These are phyloP conservation scores for Drosophila persimilis DNA, from an alignment of 1,140 invertebrate species.

Conservation along the genomic window DNA sequence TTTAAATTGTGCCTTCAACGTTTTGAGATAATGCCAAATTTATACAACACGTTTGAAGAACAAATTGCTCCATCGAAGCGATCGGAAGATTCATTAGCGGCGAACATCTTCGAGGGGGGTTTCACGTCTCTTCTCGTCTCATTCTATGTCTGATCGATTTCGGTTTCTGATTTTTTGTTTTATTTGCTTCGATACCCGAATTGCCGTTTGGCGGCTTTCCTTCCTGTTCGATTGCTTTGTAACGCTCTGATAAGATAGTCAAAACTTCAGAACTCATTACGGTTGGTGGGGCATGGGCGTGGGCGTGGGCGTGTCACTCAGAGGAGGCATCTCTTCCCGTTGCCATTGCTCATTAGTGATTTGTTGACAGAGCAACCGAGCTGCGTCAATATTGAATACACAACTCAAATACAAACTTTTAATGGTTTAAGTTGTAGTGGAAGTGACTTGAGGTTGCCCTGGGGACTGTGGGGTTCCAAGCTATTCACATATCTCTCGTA, in stretches of 20 bases:
- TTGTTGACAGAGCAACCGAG: conserved; percentile 37
- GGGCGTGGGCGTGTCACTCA: neutral
- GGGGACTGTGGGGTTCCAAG: neutral
- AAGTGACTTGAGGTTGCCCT: conserved; percentile 1
- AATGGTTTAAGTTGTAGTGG: conserved; percentile 21
- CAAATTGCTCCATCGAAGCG: conserved; percentile 10
- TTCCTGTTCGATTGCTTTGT: conserved; percentile 3
- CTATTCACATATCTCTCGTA: too few species aligned
- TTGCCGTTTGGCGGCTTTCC: conserved; percentile 1
- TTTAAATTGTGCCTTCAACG: conserved; percentile 40
- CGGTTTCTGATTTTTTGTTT: too few species aligned
- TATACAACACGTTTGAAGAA: conserved; percentile 28
- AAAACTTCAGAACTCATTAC: conserved; percentile 18
- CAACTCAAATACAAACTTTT: conserved; percentile 2
- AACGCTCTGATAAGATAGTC: conserved; percentile 33
- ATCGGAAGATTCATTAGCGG: conserved; percentile 6
- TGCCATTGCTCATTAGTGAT: conserved; percentile 7
- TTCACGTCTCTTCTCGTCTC: too few species aligned
- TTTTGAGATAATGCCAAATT: conserved; percentile 39
- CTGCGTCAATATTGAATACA: conserved; percentile 49
- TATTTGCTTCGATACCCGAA: neutral
- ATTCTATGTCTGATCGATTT: neutral
- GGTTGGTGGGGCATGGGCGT: conserved; percentile 13
- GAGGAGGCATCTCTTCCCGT: neutral
- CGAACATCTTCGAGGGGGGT: too few species aligned